These are phyloP conservation scores for Eustalomyia histrio DNA, from an alignment of 2,888 invertebrate genomes.

Conservation along the genomic window DNA sequence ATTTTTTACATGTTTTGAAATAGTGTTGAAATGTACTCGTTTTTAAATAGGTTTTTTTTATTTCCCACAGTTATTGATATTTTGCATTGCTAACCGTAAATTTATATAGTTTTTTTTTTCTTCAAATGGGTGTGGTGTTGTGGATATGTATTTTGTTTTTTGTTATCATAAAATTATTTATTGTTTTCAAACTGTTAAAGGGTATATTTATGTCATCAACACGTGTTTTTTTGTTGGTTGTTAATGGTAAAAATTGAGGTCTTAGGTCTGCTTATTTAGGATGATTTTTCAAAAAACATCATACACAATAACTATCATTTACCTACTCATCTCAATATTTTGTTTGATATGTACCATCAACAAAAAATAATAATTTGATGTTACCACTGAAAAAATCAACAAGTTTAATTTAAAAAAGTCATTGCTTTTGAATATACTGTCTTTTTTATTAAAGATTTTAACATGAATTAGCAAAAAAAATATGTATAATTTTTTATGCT, in stretches of 20 bases:
- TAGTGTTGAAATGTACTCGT: background rate
- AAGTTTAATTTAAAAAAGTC: no score
- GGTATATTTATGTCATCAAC: background rate
- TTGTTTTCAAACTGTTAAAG: background rate
- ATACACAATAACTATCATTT: no score
- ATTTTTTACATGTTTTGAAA: background rate
- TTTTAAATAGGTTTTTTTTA: background rate
- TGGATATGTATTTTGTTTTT: background rate
- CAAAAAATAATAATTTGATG: no score
- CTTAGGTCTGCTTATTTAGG: background rate
- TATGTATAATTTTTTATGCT: no score
- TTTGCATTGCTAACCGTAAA: background rate
- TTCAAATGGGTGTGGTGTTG: background rate
- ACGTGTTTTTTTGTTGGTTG: background rate
- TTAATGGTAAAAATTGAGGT: background rate
- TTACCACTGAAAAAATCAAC: no score
- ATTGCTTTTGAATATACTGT: no score
- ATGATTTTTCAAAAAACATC: background rate
- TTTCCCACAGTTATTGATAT: background rate
- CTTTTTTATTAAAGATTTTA: no score
- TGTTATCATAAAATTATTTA: background rate
- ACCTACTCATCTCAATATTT: no score
- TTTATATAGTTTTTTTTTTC: background rate
- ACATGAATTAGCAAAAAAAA: no score
- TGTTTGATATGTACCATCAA: no score